phyloP scores from a whole-genome alignment of 2,113 vertebrate species.

The Amia ocellicauda region DNA sequence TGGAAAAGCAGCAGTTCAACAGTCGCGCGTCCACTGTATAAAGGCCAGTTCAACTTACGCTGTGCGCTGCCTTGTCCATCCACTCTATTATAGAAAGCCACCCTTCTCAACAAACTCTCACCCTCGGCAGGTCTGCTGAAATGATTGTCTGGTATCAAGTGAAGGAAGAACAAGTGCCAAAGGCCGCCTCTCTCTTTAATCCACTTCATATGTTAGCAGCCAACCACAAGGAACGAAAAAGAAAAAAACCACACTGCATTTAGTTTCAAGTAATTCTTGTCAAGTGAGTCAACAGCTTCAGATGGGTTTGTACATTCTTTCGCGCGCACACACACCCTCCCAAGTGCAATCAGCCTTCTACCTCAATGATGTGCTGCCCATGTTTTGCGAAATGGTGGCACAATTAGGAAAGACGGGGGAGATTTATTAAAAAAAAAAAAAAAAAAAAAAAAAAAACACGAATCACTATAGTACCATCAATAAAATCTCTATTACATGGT shows the following conservation, averaged over 20 bases:
- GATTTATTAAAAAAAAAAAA: too few species aligned
- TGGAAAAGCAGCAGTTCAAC: too few species aligned
- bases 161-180: slow-evolving; percentile 6
- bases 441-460: too few species aligned
- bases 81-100: slow-evolving; percentile 8
- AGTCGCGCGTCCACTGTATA: too few species aligned
- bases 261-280: slow-evolving; percentile 24
- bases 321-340: not conserved
- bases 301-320: not conserved
- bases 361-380: not conserved
- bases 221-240: not conserved
- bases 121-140: not conserved
- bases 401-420: too few species aligned
- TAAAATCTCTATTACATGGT: too few species aligned
- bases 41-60: too few species aligned
- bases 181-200: slow-evolving; percentile 11
- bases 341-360: not conserved
- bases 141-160: slow-evolving; percentile 21
- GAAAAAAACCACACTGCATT: slow-evolving; percentile 27
- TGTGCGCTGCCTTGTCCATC: too few species aligned
- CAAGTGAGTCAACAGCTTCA: slow-evolving; percentile 13
- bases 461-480: too few species aligned
- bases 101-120: not conserved
- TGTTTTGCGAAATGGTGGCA: not conserved
- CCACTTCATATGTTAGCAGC: slow-evolving; percentile 21